Conservation (phyloP, 2,797 vertebrate species). For the Malacoraja senta region DNA sequence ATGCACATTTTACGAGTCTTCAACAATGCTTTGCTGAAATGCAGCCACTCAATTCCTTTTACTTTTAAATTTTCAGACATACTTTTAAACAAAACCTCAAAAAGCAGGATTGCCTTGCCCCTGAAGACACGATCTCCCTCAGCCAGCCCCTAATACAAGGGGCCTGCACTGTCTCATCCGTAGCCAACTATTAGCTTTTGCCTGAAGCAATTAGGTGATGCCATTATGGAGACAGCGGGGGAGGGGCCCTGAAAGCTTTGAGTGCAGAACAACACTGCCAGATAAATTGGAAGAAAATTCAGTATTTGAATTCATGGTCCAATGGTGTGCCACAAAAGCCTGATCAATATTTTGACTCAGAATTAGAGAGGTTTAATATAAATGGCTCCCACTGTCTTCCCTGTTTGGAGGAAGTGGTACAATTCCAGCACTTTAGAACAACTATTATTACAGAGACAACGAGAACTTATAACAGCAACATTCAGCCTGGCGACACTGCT, state of each 20-base stretch:
- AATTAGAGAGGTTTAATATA: not conserved
- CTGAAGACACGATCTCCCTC: slow-evolving; percentile 51
- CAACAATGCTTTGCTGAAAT: not conserved
- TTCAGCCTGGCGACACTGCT: slow-evolving; percentile 66
- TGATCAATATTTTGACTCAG: not conserved
- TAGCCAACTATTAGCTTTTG: slow-evolving; percentile 65
- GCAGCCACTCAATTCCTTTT: slow-evolving; percentile 47
- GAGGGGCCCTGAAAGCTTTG: slow-evolving; percentile 29
- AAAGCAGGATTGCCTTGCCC: slow-evolving; percentile 45
- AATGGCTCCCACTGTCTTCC: slow-evolving; percentile 36
- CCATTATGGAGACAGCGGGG: slow-evolving; percentile 59
- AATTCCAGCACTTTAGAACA: slow-evolving; percentile 54
- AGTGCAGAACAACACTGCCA: not conserved
- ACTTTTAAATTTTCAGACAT: slow-evolving; percentile 46
- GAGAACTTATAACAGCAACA: slow-evolving; percentile 58
- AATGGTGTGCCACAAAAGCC: not conserved
- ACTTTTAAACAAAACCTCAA: slow-evolving; percentile 56
- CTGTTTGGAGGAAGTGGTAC: slow-evolving; percentile 43
- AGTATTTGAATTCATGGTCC: not conserved
- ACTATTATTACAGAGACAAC: slow-evolving; percentile 56
- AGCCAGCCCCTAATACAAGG: slow-evolving; percentile 47
- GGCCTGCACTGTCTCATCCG: slow-evolving; percentile 62
- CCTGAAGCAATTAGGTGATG: slow-evolving; percentile 66
- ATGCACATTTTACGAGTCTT: not conserved
- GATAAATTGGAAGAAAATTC: slow-evolving; percentile 14